phyloP scores from a whole-genome alignment of 1,140 invertebrate genomes.

The Drosophila repleta region DNA sequence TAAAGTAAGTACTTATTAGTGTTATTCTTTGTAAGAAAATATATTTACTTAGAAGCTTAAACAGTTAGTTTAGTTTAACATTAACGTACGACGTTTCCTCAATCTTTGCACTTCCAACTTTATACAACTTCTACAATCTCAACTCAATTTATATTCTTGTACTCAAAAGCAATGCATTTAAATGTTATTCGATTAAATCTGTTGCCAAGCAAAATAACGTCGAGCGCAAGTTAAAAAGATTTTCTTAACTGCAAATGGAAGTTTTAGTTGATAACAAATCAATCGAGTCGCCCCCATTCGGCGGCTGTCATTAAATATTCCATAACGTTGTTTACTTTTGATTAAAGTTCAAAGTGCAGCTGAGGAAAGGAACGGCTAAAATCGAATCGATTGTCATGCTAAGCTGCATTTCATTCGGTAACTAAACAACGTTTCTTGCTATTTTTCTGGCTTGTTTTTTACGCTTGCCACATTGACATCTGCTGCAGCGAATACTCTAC shows the following conservation, averaged over 20 bases:
- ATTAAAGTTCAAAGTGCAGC: slow-evolving; percentile 28
- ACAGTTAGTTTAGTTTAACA: no score
- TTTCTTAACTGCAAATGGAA: not conserved
- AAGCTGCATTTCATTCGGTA: slow-evolving; percentile 30
- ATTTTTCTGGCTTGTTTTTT: not conserved
- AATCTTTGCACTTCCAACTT: no score
- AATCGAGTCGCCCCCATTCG: not conserved
- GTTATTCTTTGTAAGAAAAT: no score
- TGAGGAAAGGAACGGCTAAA: slow-evolving; percentile 27
- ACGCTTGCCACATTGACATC: slow-evolving; percentile 57
- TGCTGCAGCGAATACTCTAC: slow-evolving; percentile 23
- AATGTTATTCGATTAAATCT: no score
- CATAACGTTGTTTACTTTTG: slow-evolving; percentile 23
- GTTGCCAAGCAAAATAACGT: no score
- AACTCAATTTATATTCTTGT: no score
- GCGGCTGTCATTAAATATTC: slow-evolving; percentile 17
- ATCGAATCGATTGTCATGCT: slow-evolving; percentile 65
- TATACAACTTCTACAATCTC: no score
- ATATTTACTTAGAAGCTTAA: no score
- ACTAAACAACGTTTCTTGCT: slow-evolving; percentile 25
- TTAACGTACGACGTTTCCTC: no score
- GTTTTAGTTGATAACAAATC: not conserved
- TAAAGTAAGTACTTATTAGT: no score
- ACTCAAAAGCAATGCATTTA: no score
- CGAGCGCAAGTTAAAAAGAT: no score